phyloP scores from a whole-genome alignment of 2,888 invertebrate species.

The Bimastos eiseni region DNA sequence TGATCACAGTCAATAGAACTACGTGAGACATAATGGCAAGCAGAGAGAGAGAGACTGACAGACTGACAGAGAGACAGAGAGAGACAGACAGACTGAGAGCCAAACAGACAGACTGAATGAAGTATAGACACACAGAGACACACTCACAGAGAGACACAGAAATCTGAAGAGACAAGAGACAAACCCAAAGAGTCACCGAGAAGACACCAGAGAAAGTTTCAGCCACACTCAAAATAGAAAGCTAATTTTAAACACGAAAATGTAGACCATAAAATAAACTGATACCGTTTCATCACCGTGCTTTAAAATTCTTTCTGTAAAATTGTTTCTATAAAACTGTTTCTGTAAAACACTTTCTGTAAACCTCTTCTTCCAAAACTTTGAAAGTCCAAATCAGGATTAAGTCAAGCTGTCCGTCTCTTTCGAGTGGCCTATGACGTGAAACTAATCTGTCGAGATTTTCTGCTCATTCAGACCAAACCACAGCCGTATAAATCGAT shows the following conservation, averaged over 20 bases:
- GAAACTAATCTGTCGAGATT: neutral
- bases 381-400: neutral
- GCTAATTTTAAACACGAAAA: slow-evolving; percentile 1
- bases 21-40: too few relatives aligned
- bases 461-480: neutral
- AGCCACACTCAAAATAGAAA: neutral
- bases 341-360: neutral
- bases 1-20: too few relatives aligned
- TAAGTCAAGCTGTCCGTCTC: neutral
- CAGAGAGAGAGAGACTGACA: too few relatives aligned
- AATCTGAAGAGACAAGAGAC: neutral
- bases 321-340: neutral
- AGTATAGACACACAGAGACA: too few relatives aligned
- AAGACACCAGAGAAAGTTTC: neutral
- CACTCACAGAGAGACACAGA: neutral
- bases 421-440: neutral
- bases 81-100: too few relatives aligned
- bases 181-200: too few relatives aligned
- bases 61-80: too few relatives aligned
- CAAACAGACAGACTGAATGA: too few relatives aligned
- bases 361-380: neutral
- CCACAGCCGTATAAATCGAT: slow-evolving; percentile 7
- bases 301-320: neutral
- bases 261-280: neutral
- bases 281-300: neutral